A percentile compares a stretch with the other conserved stretches of the same genome.
These are phyloP conservation scores for Eupithecia insigniata DNA, from an alignment of 2,888 invertebrate species.

Conservation along the genomic window DNA sequence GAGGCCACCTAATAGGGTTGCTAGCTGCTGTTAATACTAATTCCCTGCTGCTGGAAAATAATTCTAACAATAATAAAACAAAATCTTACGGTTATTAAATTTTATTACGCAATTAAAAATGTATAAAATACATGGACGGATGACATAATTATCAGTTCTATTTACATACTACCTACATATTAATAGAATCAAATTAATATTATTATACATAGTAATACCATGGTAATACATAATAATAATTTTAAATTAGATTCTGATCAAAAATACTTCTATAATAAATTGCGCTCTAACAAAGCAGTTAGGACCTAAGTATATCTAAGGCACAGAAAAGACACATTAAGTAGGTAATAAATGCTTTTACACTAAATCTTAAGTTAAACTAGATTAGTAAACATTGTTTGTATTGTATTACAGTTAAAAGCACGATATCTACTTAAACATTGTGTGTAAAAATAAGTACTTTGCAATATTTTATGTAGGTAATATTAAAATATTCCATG, in stretches of 20 bases:
- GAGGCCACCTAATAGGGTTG: too few species aligned
- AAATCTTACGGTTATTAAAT: conserved; percentile 1
- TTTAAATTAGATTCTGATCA: not conserved
- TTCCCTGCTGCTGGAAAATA: too few species aligned
- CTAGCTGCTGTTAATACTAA: too few species aligned
- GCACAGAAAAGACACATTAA: conserved; percentile 3
- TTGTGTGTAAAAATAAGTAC: not conserved
- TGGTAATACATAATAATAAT: too few species aligned
- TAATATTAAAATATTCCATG: conserved; percentile 2
- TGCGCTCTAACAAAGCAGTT: not conserved
- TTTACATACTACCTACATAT: not conserved
- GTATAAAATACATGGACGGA: conserved; percentile 29
- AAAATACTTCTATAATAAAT: not conserved
- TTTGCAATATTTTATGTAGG: not conserved
- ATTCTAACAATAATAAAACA: not conserved
- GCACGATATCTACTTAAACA: not conserved
- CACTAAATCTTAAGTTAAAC: not conserved
- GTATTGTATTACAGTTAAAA: not conserved
- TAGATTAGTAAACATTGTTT: not conserved
- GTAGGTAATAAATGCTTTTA: not conserved
- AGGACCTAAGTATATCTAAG: not conserved
- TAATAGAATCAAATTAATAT: not conserved
- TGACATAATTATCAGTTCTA: not conserved
- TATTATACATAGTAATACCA: too few species aligned
- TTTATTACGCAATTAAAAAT: conserved; percentile 32